Conservation (phyloP, 2,888 invertebrate genomes). For the Dysmachus trigonus region DNA sequence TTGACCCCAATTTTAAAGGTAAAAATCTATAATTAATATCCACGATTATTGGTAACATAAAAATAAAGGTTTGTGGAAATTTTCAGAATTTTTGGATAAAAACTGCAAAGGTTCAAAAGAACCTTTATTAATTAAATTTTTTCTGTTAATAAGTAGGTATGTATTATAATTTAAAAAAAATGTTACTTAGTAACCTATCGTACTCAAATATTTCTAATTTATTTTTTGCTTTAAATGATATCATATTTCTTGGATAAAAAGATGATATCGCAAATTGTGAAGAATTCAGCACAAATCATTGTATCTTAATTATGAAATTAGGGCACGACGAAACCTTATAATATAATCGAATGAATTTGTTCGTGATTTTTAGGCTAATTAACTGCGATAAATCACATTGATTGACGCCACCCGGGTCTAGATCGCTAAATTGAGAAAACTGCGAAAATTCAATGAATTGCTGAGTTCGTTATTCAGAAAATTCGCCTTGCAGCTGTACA, state of each 20-base stretch:
- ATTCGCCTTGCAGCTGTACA: background rate
- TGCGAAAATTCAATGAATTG: background rate
- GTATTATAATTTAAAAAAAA: no score
- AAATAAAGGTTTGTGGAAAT: no score
- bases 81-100: no score
- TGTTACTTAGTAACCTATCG: no score
- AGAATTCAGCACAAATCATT: background rate
- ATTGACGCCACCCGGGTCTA: background rate
- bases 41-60: no score
- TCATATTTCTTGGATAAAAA: background rate
- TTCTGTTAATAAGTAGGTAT: no score
- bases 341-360: background rate
- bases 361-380: background rate
- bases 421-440: background rate
- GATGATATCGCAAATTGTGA: background rate
- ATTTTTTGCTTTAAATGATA: background rate
- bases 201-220: background rate
- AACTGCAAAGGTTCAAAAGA: no score
- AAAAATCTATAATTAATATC: no score
- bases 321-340: background rate
- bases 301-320: background rate
- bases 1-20: no score
- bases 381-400: background rate
- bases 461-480: background rate
- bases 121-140: no score